Percentiles rank a stretch among this genome's conserved stretches.
phyloP scores from a whole-genome alignment of 37 sponge, comb jelly and placozoan species.

The Oopsacas minuta region DNA sequence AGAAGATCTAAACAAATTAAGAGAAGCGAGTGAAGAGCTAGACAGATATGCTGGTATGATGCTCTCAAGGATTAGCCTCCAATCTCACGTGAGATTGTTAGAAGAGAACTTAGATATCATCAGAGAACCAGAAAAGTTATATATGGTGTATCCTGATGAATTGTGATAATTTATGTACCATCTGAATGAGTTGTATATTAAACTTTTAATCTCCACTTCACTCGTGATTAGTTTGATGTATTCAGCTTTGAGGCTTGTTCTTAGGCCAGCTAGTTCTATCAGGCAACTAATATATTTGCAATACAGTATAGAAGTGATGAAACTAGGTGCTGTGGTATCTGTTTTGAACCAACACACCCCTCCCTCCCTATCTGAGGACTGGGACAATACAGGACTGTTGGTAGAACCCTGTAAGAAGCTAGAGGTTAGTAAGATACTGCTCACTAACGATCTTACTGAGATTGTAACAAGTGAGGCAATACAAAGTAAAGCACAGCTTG shows the following conservation, averaged over 20 bases:
- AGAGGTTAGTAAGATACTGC: conserved; percentile 29
- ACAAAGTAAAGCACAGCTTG: conserved; percentile 19
- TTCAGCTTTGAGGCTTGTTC: background rate
- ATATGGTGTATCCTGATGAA: background rate
- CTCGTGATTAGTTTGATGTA: background rate
- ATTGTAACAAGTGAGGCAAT: conserved; percentile 55
- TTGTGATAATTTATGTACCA: background rate
- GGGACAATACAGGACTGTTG: conserved; percentile 94
- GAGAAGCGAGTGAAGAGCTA: background rate
- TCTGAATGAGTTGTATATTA: background rate
- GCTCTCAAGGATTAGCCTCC: background rate
- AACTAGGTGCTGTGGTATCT: conserved; percentile 34
- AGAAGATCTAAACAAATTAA: background rate
- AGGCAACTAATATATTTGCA: background rate
- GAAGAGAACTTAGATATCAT: background rate
- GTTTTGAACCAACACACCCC: conserved; percentile 56
- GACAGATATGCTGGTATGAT: background rate
- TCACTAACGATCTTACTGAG: conserved; percentile 91
- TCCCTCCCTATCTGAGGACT: conserved; percentile 37
- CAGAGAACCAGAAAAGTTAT: background rate
- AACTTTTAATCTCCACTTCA: background rate
- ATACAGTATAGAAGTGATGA: conserved; percentile 24
- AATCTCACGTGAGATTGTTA: background rate
- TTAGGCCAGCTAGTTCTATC: background rate
- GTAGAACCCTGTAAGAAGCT: conserved; percentile 42